Percentiles rank a stretch among this genome's conserved stretches.
Evolutionary conservation across 2,888 invertebrate species (phyloP).

Genomic region (Stenoptilia bipunctidactyla): DNA sequence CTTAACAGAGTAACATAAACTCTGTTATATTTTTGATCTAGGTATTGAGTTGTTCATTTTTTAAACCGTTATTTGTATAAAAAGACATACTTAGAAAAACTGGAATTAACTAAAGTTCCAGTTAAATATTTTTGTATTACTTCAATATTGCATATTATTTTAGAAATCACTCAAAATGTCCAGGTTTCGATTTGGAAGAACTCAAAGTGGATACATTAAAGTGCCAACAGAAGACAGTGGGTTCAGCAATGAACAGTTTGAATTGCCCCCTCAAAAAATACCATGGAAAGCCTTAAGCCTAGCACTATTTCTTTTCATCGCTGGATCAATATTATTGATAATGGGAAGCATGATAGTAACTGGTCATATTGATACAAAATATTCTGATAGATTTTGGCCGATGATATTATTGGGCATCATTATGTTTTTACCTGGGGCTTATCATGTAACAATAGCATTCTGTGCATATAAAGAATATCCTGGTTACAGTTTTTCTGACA

Average conservation of each 20-base stretch:
- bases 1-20: too few species aligned
- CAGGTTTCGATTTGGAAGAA: constrained; percentile 69
- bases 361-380: constrained; percentile 86
- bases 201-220: constrained; percentile 74
- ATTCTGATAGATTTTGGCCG: constrained; percentile 90
- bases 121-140: too few species aligned
- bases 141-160: too few species aligned
- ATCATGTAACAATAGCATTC: constrained; percentile 89
- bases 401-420: constrained; percentile 87
- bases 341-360: constrained; percentile 83
- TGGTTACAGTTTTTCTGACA: constrained; percentile 89
- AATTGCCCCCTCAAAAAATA: constrained; percentile 75
- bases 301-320: constrained; percentile 81
- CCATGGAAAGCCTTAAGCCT: constrained; percentile 88
- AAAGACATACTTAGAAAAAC: too few species aligned
- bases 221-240: constrained; percentile 73
- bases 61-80: too few species aligned
- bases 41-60: too few species aligned
- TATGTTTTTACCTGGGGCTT: constrained; percentile 93
- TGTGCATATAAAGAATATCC: constrained; percentile 87
- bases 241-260: constrained; percentile 79
- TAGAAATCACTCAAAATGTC: constrained; percentile 52
- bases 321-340: constrained; percentile 82
- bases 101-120: too few species aligned
- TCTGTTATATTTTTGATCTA: too few species aligned